Evolutionary conservation across 2,888 invertebrate genomes (phyloP), one percentile per base, ranked within the genome.

Genomic region (Perithous albicinctus): DNA sequence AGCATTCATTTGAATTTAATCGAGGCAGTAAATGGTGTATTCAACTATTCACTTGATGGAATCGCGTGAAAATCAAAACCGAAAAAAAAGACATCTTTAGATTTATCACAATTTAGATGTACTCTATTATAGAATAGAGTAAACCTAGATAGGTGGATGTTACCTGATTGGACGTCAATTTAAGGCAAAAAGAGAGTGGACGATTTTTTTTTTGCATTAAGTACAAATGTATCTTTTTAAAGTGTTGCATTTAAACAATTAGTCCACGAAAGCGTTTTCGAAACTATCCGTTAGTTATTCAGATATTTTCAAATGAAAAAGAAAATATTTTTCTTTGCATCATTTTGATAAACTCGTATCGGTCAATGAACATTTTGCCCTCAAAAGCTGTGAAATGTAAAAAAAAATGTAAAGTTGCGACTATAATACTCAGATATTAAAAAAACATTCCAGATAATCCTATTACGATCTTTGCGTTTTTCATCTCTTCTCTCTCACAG

Each of bases 1-100:
- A 41, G 18, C 15, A 38, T 56, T 41, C 41, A 41, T 41, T 10
- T 23, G 54, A 69, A 54, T 69, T 8, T 38, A 38, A 41, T 29
- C 54, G 54, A 54, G 38, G 1, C 26, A 0, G 41, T 41, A 23
- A 54, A 69, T 32, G 15, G 32, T 1, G 7, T 10, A 29, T 32
- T 56, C 8, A 32, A 32, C 1, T 26, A n/a, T 26, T 23, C 54
- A 26, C 54, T 12, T 8, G 12, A 26, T 12, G 10, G 26, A 54
- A 7, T 48, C 54, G 54, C 23, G 54, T 54, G 26, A 26, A 54
- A 26, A 23, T 54, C 10, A 26, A 54, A 54, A 54, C 4, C 0
- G 12, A 26, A 26, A 54, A 10, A 26, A 54, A 12, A 26, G 26
- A 51, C 20, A 26, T 26, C 1, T 26, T 12, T 38, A 38, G 29